Base-by-base conservation (phyloP, 2,113 vertebrate species). In the Butastur rufipennis region DNA sequence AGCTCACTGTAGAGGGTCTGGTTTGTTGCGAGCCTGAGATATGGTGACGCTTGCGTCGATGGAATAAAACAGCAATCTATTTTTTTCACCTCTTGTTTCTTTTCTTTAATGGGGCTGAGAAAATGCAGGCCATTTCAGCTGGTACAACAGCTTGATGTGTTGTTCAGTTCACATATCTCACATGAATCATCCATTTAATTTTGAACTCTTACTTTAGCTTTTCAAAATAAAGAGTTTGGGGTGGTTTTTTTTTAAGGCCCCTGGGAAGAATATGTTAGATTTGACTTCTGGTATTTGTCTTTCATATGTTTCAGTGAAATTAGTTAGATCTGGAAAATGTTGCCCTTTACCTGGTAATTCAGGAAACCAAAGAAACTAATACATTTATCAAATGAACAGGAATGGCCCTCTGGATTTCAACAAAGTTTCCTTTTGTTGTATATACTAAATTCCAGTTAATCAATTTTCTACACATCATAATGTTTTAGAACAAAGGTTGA, bases 211-310 rank as follows among this genome's bases (percentile, higher is more conserved):
- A 81, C 47, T 96, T 95, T 53, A 95, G 93, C 88, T 94, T 97
- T 97, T 95, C 84, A 96, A 94, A 96, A 94, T 96, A 97, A 95
- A 92, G 90, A 80, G 65, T 92, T 96, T 92, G 71, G 63, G 72
- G 78, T 65, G 72, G 36, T 2, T 25, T 82, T 92, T 92, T 81
- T 84, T 93, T 67, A 89, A 95, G 59, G 58, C 97, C 96, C 97
- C 34, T 90, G 97, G 97, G 98, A 97, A 94, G 86, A 97, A 97
- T 96, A 96, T 87, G 93, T 97, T 98, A 96, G 83, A 86, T 96
- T 96, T 97, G 86, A 94, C 97, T 97, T 97, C 97, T 98, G 97
- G 97, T 97, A 95, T 97, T 97, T 98, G 96, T 98, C 97, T 97
- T 97, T 97, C 94, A 93, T 97, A 97, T 96, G 88, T 95, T 97